These are phyloP conservation scores for Eupithecia centaureata DNA, from an alignment of 2,888 invertebrate genomes.

Conservation along the genomic window DNA sequence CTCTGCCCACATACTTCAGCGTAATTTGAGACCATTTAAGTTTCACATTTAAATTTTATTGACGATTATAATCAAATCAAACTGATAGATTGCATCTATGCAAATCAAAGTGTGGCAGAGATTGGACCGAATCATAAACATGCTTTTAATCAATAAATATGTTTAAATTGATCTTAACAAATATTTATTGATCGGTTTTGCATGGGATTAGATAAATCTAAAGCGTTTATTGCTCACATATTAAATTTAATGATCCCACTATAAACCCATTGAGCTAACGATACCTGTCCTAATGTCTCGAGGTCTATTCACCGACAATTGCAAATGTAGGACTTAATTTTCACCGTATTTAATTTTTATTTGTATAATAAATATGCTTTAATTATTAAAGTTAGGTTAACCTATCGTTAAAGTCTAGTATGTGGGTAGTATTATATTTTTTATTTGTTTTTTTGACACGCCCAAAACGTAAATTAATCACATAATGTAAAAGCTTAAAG, in stretches of 20 bases:
- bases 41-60: constrained; percentile 39
- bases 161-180: constrained; percentile 38
- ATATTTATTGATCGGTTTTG: constrained; percentile 39
- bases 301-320: neutral
- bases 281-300: neutral
- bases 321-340: neutral
- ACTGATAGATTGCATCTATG: constrained; percentile 43
- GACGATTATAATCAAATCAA: constrained; percentile 40
- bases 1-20: constrained; percentile 1
- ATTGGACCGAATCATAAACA: constrained; percentile 36
- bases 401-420: neutral
- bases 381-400: neutral
- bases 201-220: constrained; percentile 13
- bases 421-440: neutral
- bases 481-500: no score
- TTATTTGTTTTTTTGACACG: no score
- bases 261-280: constrained; percentile 10
- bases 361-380: neutral
- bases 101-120: constrained; percentile 30
- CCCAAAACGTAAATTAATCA: no score
- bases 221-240: constrained; percentile 24
- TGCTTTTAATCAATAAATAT: constrained; percentile 38
- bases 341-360: neutral
- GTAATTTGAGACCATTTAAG: constrained; percentile 24
- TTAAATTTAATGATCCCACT: constrained; percentile 14